These are phyloP conservation scores for Amblyopsis hoosieri DNA, from an alignment of 2,797 vertebrate species.

Conservation along the genomic window DNA sequence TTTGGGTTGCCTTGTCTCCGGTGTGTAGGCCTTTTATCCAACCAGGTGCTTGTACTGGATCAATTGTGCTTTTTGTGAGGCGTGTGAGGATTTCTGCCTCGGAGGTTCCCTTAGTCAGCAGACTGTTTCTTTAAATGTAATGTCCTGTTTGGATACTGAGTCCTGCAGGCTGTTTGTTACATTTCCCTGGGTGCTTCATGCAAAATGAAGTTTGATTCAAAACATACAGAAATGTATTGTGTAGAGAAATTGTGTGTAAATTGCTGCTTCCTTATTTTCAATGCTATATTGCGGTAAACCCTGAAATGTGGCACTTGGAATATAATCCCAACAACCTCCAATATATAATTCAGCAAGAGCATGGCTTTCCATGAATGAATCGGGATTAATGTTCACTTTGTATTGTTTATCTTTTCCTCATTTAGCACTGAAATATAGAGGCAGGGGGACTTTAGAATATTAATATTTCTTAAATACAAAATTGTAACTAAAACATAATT, in stretches of 20 bases:
- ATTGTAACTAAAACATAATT: too few species aligned
- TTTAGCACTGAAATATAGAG: not conserved
- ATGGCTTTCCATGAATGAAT: slow-evolving; percentile 32
- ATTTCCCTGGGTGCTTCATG: slow-evolving; percentile 62
- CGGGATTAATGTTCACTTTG: not conserved
- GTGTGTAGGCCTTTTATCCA: slow-evolving; percentile 39
- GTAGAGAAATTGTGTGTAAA: slow-evolving; percentile 25
- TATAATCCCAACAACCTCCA: slow-evolving; percentile 20
- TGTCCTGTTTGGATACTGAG: slow-evolving; percentile 63
- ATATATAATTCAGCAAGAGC: slow-evolving; percentile 1
- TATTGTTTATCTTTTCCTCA: slow-evolving; percentile 13
- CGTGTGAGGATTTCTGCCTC: slow-evolving; percentile 47
- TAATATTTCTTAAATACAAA: not conserved
- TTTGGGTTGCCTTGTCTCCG: slow-evolving; percentile 24
- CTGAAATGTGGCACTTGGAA: slow-evolving; percentile 7
- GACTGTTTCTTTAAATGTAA: slow-evolving; percentile 60
- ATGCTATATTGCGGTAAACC: slow-evolving; percentile 13
- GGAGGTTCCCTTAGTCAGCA: slow-evolving; percentile 72
- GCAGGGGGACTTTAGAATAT: not conserved
- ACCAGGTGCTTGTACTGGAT: slow-evolving; percentile 49
- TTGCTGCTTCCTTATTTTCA: slow-evolving; percentile 45
- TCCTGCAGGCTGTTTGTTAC: slow-evolving; percentile 67
- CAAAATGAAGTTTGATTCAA: slow-evolving; percentile 47
- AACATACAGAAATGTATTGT: slow-evolving; percentile 29
- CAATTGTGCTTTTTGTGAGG: slow-evolving; percentile 53